These are phyloP conservation scores for Drosophila austrosaltans DNA, from an alignment of 2,888 invertebrate species.

Conservation along the genomic window DNA sequence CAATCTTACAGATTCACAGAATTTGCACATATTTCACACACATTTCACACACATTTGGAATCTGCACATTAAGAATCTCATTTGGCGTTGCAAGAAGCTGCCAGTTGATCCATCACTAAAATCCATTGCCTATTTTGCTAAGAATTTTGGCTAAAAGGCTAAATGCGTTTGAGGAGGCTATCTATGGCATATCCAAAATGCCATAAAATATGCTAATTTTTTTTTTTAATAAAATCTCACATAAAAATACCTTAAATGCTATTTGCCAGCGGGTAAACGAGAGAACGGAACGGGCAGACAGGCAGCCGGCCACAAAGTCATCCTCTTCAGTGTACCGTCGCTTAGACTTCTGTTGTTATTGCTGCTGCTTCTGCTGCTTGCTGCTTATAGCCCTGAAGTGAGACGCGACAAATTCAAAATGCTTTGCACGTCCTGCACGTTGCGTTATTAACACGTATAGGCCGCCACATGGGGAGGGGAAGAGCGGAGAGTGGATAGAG, in stretches of 20 bases:
- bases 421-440: constrained; percentile 67
- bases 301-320: neutral
- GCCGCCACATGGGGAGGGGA: constrained; percentile 12
- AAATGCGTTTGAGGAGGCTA: constrained; percentile 15
- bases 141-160: constrained; percentile 11
- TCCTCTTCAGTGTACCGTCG: neutral
- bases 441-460: constrained; percentile 72
- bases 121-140: constrained; percentile 3
- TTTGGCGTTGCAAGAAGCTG: constrained; percentile 4
- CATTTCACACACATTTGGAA: neutral
- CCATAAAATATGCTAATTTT: constrained; percentile 67
- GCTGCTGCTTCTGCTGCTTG: neutral
- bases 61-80: constrained; percentile 13
- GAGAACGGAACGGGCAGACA: neutral
- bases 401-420: constrained; percentile 50
- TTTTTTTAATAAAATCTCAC: constrained; percentile 68
- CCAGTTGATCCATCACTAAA: neutral
- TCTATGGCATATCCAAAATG: constrained; percentile 32
- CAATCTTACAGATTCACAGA: constrained; percentile 8
- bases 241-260: constrained; percentile 72
- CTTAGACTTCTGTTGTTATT: neutral
- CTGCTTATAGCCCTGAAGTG: constrained; percentile 2
- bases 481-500: neutral
- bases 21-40: constrained; percentile 4
- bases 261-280: constrained; percentile 17